Evolutionary conservation across 1,140 invertebrate genomes (phyloP), one percentile per base, ranked within the genome.

Genomic region (Armadillidium nasatum): DNA sequence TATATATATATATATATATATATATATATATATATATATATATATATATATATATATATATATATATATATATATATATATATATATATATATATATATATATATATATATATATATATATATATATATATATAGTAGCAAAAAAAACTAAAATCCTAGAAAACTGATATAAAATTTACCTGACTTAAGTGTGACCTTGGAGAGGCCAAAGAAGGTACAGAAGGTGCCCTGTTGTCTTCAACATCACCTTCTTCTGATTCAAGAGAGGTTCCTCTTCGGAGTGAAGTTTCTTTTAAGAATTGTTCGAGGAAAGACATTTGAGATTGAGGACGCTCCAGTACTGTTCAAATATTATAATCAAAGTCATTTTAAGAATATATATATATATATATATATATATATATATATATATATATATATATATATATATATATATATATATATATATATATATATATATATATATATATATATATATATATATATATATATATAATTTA

Each of bases 271-370:
- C 77, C 76, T 78, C 83, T 83, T 74, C 81, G 79, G 79, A 83
- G 45, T 75, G 84, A 82, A 67, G 89, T 88, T 84, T 94, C 92
- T 33, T 94, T 95, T 79, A 94, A 85, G 84, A 95, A 94, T 82
- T 94, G 92, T 83, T 94, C 93, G 81, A 94, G 85, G 85, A 94
- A 93, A 76, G 93, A 94, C 89, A 94, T 92, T 85, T 94, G 92
- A 66, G 93, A 94, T 67, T 92, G 89, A 75, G 92, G 92, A 66
- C 79, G 79, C 22, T 82, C 81, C 77, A 81, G 86, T 88, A 94
- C 92, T 94, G 87, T 82, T 88, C 88, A 45, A 21, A 43, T 22
- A 75, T 45, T 72, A 72, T 46, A 2, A 72, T 60, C 50, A 60
- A 60, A 60, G 1, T 60, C 7, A 60, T 60, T 19, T 60, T 60